phyloP scores from a whole-genome alignment of 2,797 vertebrate genomes.

The Phrynocephalus forsythii region DNA sequence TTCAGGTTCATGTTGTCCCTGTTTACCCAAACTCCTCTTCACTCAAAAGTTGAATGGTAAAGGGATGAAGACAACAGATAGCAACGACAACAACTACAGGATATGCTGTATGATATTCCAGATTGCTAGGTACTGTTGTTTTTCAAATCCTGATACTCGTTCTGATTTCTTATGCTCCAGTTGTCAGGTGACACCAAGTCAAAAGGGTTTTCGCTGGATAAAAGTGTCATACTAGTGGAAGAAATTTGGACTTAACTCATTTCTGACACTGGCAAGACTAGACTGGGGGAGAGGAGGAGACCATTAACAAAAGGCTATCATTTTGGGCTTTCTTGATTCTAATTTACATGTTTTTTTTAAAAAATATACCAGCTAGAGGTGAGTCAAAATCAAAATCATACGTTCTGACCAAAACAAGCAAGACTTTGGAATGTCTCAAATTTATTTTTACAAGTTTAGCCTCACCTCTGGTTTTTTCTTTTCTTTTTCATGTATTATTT shows the following conservation, averaged over 20 bases:
- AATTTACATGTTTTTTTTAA: background rate
- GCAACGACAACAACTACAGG: background rate
- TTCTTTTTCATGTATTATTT: slow-evolving; percentile 59
- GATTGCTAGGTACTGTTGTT: background rate
- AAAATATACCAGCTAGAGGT: slow-evolving; percentile 54
- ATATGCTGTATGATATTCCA: background rate
- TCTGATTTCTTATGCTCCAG: background rate
- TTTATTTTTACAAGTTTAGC: slow-evolving; percentile 42
- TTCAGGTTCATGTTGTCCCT: background rate
- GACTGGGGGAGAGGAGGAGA: background rate
- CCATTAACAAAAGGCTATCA: background rate
- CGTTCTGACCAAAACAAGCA: background rate
- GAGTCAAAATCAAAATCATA: slow-evolving; percentile 46
- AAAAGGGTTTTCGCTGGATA: background rate
- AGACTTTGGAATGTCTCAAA: background rate
- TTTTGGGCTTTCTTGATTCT: slow-evolving; percentile 32
- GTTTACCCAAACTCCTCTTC: background rate
- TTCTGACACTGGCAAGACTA: background rate
- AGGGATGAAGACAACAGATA: background rate
- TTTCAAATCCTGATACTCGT: background rate
- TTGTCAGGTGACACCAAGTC: background rate
- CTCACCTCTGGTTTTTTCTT: slow-evolving; percentile 60
- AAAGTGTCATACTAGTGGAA: background rate
- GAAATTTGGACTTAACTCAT: too few relatives aligned
- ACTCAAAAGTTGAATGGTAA: background rate